Evolutionary conservation across 2,113 vertebrate species (phyloP).

Genomic region (Phasianus colchicus): DNA sequence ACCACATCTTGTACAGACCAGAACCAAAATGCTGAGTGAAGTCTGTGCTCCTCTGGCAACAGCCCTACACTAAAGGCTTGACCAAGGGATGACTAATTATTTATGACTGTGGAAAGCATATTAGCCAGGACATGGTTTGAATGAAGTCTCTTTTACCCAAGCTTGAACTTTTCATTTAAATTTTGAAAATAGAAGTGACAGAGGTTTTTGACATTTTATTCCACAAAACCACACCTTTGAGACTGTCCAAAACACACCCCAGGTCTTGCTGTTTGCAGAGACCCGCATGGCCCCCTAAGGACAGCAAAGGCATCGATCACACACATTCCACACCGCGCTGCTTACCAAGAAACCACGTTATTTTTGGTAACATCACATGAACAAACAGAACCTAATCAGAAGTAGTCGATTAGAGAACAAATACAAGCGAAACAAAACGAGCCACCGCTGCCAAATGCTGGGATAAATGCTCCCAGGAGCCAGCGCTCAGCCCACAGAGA

Average conservation of each 20-base stretch:
- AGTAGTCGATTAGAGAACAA: neutral
- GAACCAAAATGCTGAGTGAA: neutral
- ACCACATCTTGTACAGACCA: neutral
- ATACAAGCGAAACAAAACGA: neutral
- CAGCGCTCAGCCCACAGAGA: neutral
- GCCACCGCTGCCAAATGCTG: neutral
- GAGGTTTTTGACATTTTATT: neutral
- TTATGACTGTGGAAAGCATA: neutral
- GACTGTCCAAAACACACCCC: neutral
- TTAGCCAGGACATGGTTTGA: neutral
- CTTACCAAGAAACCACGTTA: neutral
- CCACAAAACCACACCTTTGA: neutral
- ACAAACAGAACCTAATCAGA: neutral
- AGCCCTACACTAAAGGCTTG: neutral
- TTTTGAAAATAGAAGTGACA: neutral
- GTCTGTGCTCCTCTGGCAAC: neutral
- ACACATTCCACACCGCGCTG: rapidly evolving
- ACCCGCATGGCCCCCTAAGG: neutral
- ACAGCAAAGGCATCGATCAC: rapidly evolving
- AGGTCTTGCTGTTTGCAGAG: neutral
- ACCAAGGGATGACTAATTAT: neutral
- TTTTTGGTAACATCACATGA: neutral
- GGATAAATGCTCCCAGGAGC: neutral
- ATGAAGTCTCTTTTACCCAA: neutral
- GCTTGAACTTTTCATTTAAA: neutral